Evolutionary conservation across 2,888 invertebrate species (phyloP), one percentile per base, ranked within the genome.

Genomic region (Ommatoiulus sabulosus): DNA sequence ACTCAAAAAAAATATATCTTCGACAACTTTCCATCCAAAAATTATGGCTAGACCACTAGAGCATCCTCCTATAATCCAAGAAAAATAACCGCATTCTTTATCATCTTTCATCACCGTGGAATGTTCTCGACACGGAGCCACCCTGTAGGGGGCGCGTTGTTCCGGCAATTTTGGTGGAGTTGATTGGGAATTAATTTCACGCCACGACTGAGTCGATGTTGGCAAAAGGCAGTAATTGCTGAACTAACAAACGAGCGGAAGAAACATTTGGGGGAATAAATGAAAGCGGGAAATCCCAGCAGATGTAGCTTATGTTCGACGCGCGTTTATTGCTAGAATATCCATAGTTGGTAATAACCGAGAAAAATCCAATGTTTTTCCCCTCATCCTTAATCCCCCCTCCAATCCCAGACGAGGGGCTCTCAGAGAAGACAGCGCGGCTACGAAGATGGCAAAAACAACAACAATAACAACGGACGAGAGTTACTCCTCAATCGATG

Each of bases 181-280:
- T 63, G 63, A 63, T 63, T 63, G 20, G 20, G 63, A 63, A 63
- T 63, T 63, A 63, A 63, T 63, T 63, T 63, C 20, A 63, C 63
- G 63, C 63, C 63, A 63, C 63, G 20, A 20, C 20, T 63, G 63
- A 63, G 63, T 63, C 63, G n/a, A 63, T n/a, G 63, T 63, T 63
- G n/a, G 4, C 63, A n/a, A 20, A 52, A 15, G 52, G 12, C 15
- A 4, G 10, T 20, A 63, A n/a, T 6, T 63, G n/a, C 63, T 15
- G 6, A 20, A 20, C 63, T n/a, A 63, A 63, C 63, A 20, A 63
- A 48, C 63, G 8, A 63, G 20, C n/a, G 20, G 63, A 10, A 20
- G 63, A 20, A 63, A 63, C 63, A 63, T 63, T 63, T 8, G 6
- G n/a, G 6, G 0, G 63, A 63, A 63, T n/a, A 63, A 63, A 63